Evolutionary conservation across 2,888 invertebrate species (phyloP), one percentile per base, ranked within the genome.

Genomic region (Bombylius discolor): DNA sequence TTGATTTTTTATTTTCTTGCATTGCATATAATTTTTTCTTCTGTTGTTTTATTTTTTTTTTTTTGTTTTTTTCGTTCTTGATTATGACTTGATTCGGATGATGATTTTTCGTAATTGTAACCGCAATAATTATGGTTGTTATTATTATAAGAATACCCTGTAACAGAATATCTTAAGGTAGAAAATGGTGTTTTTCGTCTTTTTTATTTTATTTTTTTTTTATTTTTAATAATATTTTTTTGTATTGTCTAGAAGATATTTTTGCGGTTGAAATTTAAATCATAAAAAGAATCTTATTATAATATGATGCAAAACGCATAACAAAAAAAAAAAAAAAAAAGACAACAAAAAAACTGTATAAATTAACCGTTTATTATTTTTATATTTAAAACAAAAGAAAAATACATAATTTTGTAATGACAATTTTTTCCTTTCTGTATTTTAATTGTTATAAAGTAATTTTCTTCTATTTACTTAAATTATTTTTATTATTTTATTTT

Each of bases 401-500:
- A 23, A 23, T 23, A 23, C 23, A 23, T 23, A 23, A 23, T 23
- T 23, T 23, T 23, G 23, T 23, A 23, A 23, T 23, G 23, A 23
- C 23, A 23, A 23, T 23, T 23, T 23, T 23, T 23, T 23, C 23
- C 23, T 23, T 23, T 2, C 1, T 23, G 23, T 13, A n/a, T 13
- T 45, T 45, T 45, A 12, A 13, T 13, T 11, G 6, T 45, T 13
- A n/a, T 42, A 39, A 32, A 47, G 2, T n/a, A 45, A 45, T 23
- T 52, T 52, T 23, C 31, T 11, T 13, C 32, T 45, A 50, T 23
- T 7, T 8, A 14, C n/a, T 48, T 44, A 5, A 44, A 9, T 4
- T 13, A 4, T 44, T 44, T 44, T 13, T 44, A 4, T 49, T 55
- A 36, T 58, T 50, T 56, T 55, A 58, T 68, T 58, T 70, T 70